A percentile compares a stretch with the other conserved stretches of the same genome.
These are phyloP conservation scores for Platichthys stellatus DNA, from an alignment of 2,113 vertebrate species.

Conservation along the genomic window DNA sequence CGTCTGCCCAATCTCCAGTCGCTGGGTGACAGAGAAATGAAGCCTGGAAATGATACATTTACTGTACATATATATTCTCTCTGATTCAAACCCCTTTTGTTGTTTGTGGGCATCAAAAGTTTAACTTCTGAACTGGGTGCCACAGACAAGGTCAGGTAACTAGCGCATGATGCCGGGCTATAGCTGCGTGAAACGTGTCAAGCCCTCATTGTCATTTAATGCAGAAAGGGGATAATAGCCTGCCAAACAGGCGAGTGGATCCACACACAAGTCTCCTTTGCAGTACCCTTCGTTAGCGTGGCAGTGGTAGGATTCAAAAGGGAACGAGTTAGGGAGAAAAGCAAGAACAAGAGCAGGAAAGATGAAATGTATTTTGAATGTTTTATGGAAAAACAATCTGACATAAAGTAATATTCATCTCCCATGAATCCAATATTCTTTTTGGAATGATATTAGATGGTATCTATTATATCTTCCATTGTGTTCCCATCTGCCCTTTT, in stretches of 20 bases:
- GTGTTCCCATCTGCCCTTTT: slow-evolving; percentile 99
- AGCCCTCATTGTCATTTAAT: slow-evolving; percentile 72
- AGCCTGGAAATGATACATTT: slow-evolving; percentile 7
- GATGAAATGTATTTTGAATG: slow-evolving; percentile 98
- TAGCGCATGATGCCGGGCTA: slow-evolving; percentile 35
- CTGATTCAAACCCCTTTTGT: slow-evolving; percentile 64
- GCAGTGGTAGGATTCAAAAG: slow-evolving; percentile 43
- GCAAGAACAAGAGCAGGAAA: slow-evolving; percentile 73
- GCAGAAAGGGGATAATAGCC: slow-evolving; percentile 61
- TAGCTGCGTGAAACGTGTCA: slow-evolving; percentile 59
- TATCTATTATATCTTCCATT: slow-evolving; percentile 99
- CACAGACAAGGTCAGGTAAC: slow-evolving; percentile 62
- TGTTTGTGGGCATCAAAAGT: slow-evolving; percentile 55
- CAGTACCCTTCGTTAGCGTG: slow-evolving; percentile 65
- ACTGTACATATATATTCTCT: slow-evolving; percentile 47
- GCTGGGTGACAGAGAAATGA: slow-evolving; percentile 48
- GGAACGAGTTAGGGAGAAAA: slow-evolving; percentile 47
- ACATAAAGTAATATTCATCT: slow-evolving; percentile 99
- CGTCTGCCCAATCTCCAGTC: slow-evolving; percentile 14
- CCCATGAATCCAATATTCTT: slow-evolving; percentile 99
- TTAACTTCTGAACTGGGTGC: slow-evolving; percentile 57
- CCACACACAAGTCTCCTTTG: slow-evolving; percentile 54
- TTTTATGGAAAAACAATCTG: slow-evolving; percentile 99
- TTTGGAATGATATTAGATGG: slow-evolving; percentile 99
- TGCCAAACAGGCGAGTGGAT: slow-evolving; percentile 61